Conservation (phyloP, 2,888 invertebrate genomes). For the Cacoxenus indagator region DNA sequence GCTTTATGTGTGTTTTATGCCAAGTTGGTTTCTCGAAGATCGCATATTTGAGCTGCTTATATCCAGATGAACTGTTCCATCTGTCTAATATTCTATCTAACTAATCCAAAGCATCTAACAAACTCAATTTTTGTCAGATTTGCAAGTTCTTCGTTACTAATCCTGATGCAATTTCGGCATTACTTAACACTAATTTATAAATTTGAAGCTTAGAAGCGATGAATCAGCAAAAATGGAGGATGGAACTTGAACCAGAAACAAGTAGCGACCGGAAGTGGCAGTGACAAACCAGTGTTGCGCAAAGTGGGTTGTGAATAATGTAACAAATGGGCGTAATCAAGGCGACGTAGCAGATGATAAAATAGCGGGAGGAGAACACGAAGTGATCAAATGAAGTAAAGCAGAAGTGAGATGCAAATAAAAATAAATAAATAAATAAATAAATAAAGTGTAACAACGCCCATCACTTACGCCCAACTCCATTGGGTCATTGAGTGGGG, state of each 20-base stretch:
- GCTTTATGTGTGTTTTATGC: too few relatives aligned
- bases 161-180: conserved; percentile 31
- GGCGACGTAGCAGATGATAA: neutral
- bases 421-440: neutral
- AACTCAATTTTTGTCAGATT: too few relatives aligned
- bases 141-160: conserved; percentile 9
- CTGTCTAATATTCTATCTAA: too few relatives aligned
- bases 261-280: conserved; percentile 1
- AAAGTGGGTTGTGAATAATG: conserved; percentile 32
- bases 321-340: neutral
- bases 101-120: too few relatives aligned
- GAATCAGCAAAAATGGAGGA: neutral
- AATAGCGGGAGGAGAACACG: neutral
- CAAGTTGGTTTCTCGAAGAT: too few relatives aligned
- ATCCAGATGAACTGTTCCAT: too few relatives aligned
- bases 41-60: too few relatives aligned
- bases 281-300: conserved; percentile 3
- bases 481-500: neutral
- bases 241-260: neutral
- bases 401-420: neutral
- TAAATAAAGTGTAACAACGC: neutral
- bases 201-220: neutral
- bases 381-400: neutral
- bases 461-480: conserved; percentile 10
- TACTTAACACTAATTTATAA: conserved; percentile 32